phyloP scores from a whole-genome alignment of 2,888 invertebrate species.

The Augiades crinisus region DNA sequence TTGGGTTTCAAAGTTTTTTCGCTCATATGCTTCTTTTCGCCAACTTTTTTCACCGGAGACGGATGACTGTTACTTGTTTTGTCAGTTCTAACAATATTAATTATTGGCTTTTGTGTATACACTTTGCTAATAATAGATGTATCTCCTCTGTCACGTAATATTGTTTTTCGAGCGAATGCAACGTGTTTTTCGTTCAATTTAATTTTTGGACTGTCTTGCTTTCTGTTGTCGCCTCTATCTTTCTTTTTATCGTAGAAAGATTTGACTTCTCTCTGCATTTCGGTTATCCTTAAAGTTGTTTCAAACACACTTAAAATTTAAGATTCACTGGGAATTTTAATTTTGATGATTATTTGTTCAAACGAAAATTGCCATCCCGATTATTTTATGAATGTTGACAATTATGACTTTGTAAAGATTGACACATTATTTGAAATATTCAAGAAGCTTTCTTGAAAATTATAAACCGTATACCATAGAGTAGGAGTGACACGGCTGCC shows the following conservation, averaged over 20 bases:
- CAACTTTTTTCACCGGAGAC: slow-evolving; percentile 4
- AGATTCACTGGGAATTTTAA: slow-evolving; percentile 21
- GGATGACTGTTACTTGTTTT: slow-evolving; percentile 3
- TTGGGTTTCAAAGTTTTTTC: slow-evolving; percentile 38
- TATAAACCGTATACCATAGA: neutral
- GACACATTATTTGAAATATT: no score
- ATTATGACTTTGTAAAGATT: neutral
- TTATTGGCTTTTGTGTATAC: neutral
- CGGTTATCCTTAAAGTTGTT: neutral
- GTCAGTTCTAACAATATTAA: neutral
- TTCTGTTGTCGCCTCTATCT: slow-evolving; percentile 33
- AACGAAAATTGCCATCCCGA: slow-evolving; percentile 22
- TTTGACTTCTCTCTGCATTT: slow-evolving; percentile 13
- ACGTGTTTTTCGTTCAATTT: slow-evolving; percentile 1
- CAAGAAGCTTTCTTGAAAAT: neutral
- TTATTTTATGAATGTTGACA: slow-evolving; percentile 15
- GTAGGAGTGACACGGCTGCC: no score
- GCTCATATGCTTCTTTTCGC: slow-evolving; percentile 35
- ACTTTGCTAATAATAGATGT: neutral
- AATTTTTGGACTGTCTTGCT: slow-evolving; percentile 21
- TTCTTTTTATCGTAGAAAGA: slow-evolving; percentile 31
- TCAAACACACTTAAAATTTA: slow-evolving; percentile 2
- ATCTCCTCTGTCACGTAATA: slow-evolving; percentile 11
- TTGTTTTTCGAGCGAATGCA: neutral
- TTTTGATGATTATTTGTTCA: slow-evolving; percentile 8